Evolutionary conservation across 2,113 vertebrate species (phyloP).

Genomic region (Tichodroma muraria): DNA sequence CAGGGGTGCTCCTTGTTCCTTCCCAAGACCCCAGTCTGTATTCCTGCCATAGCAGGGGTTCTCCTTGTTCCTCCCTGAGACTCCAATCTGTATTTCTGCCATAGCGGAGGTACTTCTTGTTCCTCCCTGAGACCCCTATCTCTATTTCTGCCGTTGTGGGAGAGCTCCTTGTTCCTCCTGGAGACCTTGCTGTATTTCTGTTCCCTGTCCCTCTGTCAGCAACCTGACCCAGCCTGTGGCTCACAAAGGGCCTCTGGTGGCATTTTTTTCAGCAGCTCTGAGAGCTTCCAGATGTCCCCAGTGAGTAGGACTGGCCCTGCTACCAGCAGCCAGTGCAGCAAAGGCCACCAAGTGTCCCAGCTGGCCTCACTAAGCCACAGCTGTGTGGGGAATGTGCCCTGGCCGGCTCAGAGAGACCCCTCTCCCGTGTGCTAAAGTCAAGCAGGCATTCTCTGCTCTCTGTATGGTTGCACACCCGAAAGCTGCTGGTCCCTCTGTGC

Average conservation of each 20-base stretch:
- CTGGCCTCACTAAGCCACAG: neutral
- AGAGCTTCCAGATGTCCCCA: neutral
- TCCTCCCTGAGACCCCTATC: neutral
- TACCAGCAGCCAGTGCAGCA: neutral
- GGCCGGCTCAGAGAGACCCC: rapidly evolving
- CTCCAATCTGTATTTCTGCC: neutral
- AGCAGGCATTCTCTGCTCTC: neutral
- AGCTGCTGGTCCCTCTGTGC: neutral
- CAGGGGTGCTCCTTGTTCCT: neutral
- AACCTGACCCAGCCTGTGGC: neutral
- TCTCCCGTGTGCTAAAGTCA: rapidly evolving
- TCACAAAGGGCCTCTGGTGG: neutral
- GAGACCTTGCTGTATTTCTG: neutral
- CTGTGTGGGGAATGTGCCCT: rapidly evolving
- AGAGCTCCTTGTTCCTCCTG: neutral
- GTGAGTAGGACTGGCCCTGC: neutral
- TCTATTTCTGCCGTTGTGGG: neutral
- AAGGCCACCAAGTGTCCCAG: neutral
- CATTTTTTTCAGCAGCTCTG: neutral
- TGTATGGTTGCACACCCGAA: neutral
- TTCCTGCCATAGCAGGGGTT: neutral
- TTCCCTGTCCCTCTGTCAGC: neutral
- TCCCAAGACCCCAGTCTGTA: neutral
- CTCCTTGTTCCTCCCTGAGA: neutral
- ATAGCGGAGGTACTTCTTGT: neutral